Conservation (phyloP, 92 coral and sea anemone species). For the Bergia sp. region DNA sequence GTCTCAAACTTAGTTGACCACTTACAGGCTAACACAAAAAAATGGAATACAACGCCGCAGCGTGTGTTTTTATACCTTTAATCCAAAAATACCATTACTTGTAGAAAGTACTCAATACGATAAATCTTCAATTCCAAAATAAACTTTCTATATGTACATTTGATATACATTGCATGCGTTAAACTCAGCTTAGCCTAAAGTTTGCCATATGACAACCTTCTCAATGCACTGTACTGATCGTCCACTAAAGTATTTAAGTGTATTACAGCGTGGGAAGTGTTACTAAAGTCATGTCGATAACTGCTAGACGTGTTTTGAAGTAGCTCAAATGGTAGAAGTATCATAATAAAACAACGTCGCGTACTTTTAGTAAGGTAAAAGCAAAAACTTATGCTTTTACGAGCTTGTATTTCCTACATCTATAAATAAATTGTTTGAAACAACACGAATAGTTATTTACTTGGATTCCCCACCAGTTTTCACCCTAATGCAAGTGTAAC, state of each 20-base stretch:
- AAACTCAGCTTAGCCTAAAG: background rate
- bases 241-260: background rate
- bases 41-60: background rate
- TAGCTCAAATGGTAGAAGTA: background rate
- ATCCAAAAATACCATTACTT: constrained; percentile 30
- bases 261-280: background rate
- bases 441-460: background rate
- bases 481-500: no score
- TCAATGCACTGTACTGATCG: background rate
- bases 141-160: constrained; percentile 6
- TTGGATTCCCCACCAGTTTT: no score
- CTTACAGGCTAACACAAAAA: no score
- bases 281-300: background rate
- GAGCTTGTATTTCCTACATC: background rate
- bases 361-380: background rate
- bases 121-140: background rate
- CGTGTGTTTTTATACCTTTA: constrained; percentile 17
- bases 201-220: background rate
- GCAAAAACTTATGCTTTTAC: background rate
- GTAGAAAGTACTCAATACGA: constrained; percentile 18
- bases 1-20: no score
- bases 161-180: background rate
- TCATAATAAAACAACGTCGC: background rate
- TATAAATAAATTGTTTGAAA: background rate
- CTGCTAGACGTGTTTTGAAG: background rate